Conservation (phyloP, 2,888 invertebrate genomes). For the Prenolepis imparis region DNA sequence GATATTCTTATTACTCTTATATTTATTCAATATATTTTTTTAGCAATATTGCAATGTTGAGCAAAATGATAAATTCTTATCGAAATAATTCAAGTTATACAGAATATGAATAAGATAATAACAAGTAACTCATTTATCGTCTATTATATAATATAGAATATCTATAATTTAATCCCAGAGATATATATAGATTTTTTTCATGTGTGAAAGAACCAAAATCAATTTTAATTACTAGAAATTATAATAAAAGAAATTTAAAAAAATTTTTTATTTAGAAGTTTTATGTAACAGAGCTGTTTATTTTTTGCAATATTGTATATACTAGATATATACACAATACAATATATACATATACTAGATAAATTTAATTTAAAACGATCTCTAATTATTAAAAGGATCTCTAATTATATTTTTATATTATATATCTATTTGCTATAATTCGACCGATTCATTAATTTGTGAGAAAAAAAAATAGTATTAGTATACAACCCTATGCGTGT, state of each 20-base stretch:
- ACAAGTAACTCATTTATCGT: neutral
- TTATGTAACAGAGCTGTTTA: no score
- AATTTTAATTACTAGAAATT: neutral
- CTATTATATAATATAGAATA: neutral
- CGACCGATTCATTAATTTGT: neutral
- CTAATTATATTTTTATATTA: neutral
- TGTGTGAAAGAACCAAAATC: no score
- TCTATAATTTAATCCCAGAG: neutral
- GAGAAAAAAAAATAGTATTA: neutral
- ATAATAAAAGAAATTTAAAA: neutral
- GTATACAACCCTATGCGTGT: neutral
- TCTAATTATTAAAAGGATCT: neutral
- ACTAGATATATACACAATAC: no score
- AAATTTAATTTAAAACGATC: neutral
- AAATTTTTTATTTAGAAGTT: no score
- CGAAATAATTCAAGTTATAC: no score
- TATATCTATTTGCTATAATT: neutral
- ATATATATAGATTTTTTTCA: no score
- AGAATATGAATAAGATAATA: no score
- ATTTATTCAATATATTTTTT: neutral
- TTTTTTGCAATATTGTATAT: no score
- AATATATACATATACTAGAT: no score
- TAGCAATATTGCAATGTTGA: neutral
- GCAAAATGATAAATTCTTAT: neutral
- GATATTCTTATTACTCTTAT: neutral